These are phyloP conservation scores for Conomelus anceps DNA, from an alignment of 2,888 invertebrate genomes.

Conservation along the genomic window DNA sequence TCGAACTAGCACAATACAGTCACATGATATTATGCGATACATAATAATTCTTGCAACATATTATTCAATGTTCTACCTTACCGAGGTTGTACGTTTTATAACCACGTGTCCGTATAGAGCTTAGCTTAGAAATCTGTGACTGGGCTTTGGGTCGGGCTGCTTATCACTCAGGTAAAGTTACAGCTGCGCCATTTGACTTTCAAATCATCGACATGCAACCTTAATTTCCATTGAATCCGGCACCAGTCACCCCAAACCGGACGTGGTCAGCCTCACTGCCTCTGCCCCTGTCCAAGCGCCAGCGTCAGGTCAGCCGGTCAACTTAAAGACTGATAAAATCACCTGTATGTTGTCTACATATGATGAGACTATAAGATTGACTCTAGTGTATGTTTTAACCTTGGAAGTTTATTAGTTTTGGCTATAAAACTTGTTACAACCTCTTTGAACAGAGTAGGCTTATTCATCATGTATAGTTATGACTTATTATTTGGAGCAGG, in stretches of 20 bases:
- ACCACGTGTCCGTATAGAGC: not conserved
- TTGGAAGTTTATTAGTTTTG: no score
- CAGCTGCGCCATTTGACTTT: not conserved
- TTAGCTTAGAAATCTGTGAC: not conserved
- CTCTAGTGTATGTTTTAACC: no score
- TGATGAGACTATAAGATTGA: no score
- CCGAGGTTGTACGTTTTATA: not conserved
- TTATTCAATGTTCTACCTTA: no score
- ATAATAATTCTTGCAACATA: no score
- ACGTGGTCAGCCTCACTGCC: not conserved
- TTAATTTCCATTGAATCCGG: not conserved
- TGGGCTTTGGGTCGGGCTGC: not conserved
- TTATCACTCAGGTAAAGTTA: not conserved
- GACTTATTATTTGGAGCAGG: no score
- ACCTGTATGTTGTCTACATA: not conserved
- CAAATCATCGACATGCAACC: not conserved
- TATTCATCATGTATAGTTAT: no score
- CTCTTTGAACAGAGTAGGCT: no score
- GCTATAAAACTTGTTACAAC: no score
- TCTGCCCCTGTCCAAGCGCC: no score
- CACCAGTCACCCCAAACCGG: not conserved
- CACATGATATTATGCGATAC: no score
- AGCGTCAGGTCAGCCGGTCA: not conserved
- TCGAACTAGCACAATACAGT: no score
- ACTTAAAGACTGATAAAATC: not conserved